A percentile compares a stretch with the other conserved stretches of the same genome.
Evolutionary conservation across 2,888 invertebrate genomes (phyloP).

Genomic region (Andrena marginata): DNA sequence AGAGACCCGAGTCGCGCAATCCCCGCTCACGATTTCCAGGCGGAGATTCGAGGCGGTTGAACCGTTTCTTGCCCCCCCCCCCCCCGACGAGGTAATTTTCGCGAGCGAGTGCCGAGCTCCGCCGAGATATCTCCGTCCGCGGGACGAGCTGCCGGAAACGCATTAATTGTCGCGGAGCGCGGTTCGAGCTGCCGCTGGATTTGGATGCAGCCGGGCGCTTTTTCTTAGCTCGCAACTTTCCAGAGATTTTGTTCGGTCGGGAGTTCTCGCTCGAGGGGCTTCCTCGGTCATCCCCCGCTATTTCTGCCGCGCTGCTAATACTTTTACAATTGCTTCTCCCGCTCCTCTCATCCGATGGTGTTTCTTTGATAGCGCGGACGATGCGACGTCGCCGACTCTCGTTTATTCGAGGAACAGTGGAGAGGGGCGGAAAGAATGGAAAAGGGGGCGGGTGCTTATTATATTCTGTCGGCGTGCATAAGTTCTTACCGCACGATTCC

Average conservation of each 20-base stretch:
- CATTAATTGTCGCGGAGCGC: constrained; percentile 21
- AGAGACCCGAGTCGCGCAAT: background rate
- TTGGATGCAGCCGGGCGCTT: constrained; percentile 1
- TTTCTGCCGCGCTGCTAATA: background rate
- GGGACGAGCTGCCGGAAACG: background rate
- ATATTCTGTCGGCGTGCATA: background rate
- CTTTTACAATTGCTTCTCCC: background rate
- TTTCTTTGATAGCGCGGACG: background rate
- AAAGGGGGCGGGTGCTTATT: background rate
- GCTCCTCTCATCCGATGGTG: background rate
- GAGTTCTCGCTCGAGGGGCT: background rate
- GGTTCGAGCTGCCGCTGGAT: constrained; percentile 8
- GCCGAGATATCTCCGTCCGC: background rate
- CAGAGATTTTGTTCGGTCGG: background rate
- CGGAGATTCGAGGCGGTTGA: background rate
- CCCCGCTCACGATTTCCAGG: background rate
- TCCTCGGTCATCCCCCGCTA: background rate
- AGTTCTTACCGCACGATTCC: background rate
- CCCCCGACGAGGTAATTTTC: constrained; percentile 9
- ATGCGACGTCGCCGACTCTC: too few relatives aligned
- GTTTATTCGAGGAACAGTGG: background rate
- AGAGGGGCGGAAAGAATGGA: background rate
- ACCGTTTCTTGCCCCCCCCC: constrained; percentile 1
- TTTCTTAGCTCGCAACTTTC: background rate
- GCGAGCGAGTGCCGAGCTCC: background rate